Evolutionary conservation across 1,140 invertebrate species (phyloP).

Genomic region (Drosophila rhopaloa): DNA sequence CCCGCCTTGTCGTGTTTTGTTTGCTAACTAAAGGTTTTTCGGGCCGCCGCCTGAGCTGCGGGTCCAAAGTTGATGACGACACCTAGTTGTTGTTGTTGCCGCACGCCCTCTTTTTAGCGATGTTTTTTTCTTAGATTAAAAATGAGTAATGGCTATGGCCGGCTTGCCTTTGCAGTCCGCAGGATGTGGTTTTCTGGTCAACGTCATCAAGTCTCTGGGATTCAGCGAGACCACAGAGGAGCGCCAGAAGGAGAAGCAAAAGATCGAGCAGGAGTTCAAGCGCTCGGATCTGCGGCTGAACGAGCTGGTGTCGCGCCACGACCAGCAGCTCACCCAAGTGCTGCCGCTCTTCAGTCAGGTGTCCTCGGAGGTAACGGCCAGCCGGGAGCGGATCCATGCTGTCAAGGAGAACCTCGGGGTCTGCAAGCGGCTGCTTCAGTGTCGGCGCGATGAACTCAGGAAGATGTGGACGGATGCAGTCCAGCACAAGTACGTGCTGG

Average conservation of each 20-base stretch:
- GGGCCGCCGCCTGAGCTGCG: background rate
- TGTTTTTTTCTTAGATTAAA: constrained; percentile 27
- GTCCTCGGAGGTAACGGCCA: constrained; percentile 84
- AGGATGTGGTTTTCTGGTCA: constrained; percentile 90
- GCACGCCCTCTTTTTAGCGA: constrained; percentile 57
- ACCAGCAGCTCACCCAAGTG: constrained; percentile 94
- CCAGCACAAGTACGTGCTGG: constrained; percentile 95
- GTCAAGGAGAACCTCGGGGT: constrained; percentile 96
- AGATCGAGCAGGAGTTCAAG: constrained; percentile 96
- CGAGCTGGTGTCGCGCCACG: constrained; percentile 94
- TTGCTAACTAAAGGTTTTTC: background rate
- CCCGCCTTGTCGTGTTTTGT: constrained; percentile 2
- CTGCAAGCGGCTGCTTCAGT: constrained; percentile 95
- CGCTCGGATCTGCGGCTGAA: constrained; percentile 95
- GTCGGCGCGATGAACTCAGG: constrained; percentile 96
- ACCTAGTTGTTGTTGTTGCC: constrained; percentile 45
- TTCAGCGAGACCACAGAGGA: constrained; percentile 97
- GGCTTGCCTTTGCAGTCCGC: constrained; percentile 52
- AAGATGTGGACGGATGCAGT: constrained; percentile 96
- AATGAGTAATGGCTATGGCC: constrained; percentile 7
- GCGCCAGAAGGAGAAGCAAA: constrained; percentile 96
- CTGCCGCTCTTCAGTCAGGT: constrained; percentile 83
- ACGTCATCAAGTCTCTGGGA: constrained; percentile 95
- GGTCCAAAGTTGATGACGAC: constrained; percentile 58
- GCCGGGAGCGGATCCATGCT: constrained; percentile 92